Evolutionary conservation across 2,113 vertebrate genomes (phyloP), one percentile per base, ranked within the genome.

Genomic region (Dromas ardeola): DNA sequence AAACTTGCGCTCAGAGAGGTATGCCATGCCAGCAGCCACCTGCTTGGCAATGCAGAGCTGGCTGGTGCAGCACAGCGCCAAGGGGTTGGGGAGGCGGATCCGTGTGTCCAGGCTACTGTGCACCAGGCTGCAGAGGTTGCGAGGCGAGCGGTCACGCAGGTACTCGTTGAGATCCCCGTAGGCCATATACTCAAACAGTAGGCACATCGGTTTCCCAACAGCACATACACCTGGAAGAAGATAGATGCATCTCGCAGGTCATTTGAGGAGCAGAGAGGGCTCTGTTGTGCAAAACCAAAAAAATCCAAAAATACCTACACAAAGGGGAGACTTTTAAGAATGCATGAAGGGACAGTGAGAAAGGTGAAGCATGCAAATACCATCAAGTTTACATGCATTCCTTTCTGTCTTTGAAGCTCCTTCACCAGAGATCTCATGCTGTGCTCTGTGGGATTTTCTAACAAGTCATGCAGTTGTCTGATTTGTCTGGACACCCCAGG

Each of bases 161-260:
- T 99, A 99, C 95, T 99, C 99, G 0, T 99, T 99, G 82, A 99
- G 98, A 95, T 99, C 99, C 0, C 99, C 99, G 0, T 99, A 98
- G 77, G 99, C 99, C 99, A 99, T 99, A 97, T 99, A 99, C 96
- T 99, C 99, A 1, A 99, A 99, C 91, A 99, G 98, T 82, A 99
- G 98, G 82, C 99, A 99, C 99, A 99, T 99, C 0, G 99, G 99
- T 92, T 99, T 99, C 47, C 99, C 99, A 13, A 99, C 99, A 1
- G 99, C 99, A 42, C 99, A 99, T 69, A 99, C 99, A 2, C 99
- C 99, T 99, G 96, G 5, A 94, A 92, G 17, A 50, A 69, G 79
- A 73, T 45, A 56, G 47, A 50, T 13, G 17, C 42, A 69, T 36
- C 40, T 6, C 6, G 26, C 22, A 63, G 27, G 22, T 43, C 16